Conservation (phyloP, 2,797 vertebrate species). For the Liparis tanakae region DNA sequence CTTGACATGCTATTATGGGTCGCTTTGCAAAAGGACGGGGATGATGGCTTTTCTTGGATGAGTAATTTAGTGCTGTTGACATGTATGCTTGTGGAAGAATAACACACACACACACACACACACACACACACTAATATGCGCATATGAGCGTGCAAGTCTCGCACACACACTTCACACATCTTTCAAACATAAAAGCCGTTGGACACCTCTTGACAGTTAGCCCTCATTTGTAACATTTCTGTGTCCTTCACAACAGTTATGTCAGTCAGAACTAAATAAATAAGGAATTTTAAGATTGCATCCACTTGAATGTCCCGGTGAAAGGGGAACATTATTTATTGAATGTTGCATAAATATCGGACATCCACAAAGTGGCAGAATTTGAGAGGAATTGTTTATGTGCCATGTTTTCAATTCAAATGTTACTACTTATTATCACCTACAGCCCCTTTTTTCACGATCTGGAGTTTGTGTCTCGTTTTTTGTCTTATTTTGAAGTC, state of each 20-base stretch:
- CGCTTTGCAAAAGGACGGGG: constrained; percentile 40
- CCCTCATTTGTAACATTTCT: constrained; percentile 37
- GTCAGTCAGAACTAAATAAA: constrained; percentile 23
- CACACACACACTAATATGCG: background rate
- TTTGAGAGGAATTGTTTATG: background rate
- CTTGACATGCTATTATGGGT: constrained; percentile 55
- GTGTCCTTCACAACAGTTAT: constrained; percentile 43
- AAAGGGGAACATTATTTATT: background rate
- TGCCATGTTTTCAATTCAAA: constrained; percentile 24
- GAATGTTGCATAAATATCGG: background rate
- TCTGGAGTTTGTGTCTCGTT: too few relatives aligned
- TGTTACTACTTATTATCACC: constrained; percentile 31
- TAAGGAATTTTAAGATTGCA: background rate
- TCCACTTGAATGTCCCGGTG: background rate
- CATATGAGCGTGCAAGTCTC: constrained; percentile 10
- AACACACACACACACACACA: background rate
- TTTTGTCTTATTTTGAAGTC: too few relatives aligned
- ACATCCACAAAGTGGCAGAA: background rate
- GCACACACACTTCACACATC: constrained; percentile 1
- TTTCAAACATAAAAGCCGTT: constrained; percentile 25
- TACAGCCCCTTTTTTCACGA: constrained; percentile 20
- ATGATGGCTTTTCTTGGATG: constrained; percentile 46
- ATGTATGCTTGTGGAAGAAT: constrained; percentile 20
- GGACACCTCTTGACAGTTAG: constrained; percentile 47
- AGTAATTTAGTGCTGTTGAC: constrained; percentile 44